These are phyloP conservation scores for Poicephalus gulielmi DNA, from an alignment of 2,113 vertebrate species.

Conservation along the genomic window DNA sequence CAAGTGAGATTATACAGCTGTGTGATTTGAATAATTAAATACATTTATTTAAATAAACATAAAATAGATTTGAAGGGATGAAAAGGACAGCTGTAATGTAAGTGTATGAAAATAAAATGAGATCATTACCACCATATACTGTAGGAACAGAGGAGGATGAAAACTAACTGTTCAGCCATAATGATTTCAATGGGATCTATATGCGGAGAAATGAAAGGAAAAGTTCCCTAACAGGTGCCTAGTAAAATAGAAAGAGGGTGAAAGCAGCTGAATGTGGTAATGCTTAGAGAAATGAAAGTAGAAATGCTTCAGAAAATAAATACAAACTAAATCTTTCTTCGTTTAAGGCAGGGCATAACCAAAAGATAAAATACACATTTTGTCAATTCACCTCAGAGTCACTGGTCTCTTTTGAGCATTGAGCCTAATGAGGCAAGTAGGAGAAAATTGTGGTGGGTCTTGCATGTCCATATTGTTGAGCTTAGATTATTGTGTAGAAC, in stretches of 20 bases:
- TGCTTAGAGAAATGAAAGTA: slow-evolving; percentile 63
- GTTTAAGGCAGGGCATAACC: slow-evolving; percentile 1
- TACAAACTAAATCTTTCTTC: slow-evolving; percentile 36
- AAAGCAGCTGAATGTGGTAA: slow-evolving; percentile 60
- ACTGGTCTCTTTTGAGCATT: slow-evolving; percentile 63
- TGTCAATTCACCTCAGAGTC: slow-evolving; percentile 50
- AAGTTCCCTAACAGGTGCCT: slow-evolving; percentile 68
- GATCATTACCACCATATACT: slow-evolving; percentile 64
- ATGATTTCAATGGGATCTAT: slow-evolving; percentile 74
- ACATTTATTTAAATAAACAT: slow-evolving; percentile 66
- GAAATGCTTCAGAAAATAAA: slow-evolving; percentile 62
- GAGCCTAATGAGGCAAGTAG: slow-evolving; percentile 67
- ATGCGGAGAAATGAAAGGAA: slow-evolving; percentile 68
- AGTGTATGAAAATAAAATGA: slow-evolving; percentile 70
- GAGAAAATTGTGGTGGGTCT: slow-evolving; percentile 37
- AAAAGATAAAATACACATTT: slow-evolving; percentile 62
- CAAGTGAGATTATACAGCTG: slow-evolving; percentile 27
- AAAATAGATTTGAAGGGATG: not conserved
- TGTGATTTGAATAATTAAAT: slow-evolving; percentile 69
- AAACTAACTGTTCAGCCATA: slow-evolving; percentile 65
- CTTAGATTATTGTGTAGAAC: slow-evolving; percentile 39
- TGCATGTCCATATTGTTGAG: not conserved
- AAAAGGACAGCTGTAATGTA: slow-evolving; percentile 55
- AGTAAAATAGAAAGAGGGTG: slow-evolving; percentile 50
- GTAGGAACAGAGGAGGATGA: slow-evolving; percentile 52